Base-by-base conservation (phyloP, 2,113 vertebrate genomes). In the Xiphias gladius region DNA sequence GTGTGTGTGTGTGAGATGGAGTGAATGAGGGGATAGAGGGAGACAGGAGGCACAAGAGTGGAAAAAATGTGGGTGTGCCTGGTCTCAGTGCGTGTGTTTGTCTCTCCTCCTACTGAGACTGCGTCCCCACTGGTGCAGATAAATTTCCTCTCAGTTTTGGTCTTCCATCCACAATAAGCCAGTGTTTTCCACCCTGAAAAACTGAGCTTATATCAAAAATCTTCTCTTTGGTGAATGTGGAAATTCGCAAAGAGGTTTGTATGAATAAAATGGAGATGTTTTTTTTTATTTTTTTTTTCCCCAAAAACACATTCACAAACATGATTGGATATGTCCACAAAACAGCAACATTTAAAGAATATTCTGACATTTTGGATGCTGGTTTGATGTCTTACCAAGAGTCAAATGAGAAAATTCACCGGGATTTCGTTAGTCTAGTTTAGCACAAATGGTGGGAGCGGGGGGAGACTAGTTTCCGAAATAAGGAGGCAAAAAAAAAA, bases 1-100 rank as follows among this genome's bases (percentile, higher is more conserved):
- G 73, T 79, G 64, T 61, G 41, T 54, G 74, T 55, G 77, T 74
- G 69, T 54, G 54, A 6, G 79, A 86, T 73, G 73, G 73, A 86
- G 85, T 83, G 84, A 82, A 85, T 68, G 55, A 83, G 65, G 64
- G 80, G 69, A 85, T 61, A 55, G 88, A 88, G 68, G 76, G 62
- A 88, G 88, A 84, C 78, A 87, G 84, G 89, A 79, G 76, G 81
- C 86, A 85, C 46, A 85, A 79, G 80, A 79, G 52, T 84, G 69
- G 88, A 80, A 90, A 87, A 86, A 81, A 35, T 58, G 72, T 78
- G 76, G 63, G 66, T 73, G 61, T 63, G 82, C 58, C 79, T 79
- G 74, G 9, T 72, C 75, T 63, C 16, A 57, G 13, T 76, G 55
- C 71, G 66, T 52, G 2, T 79, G 71, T 75, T 7, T 84, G 41